A percentile compares a stretch with the other conserved stretches of the same genome.
Conservation (phyloP, 30 jellyfish, hydroid and myxozoan species). For the Chrysaora quinquecirrha region DNA sequence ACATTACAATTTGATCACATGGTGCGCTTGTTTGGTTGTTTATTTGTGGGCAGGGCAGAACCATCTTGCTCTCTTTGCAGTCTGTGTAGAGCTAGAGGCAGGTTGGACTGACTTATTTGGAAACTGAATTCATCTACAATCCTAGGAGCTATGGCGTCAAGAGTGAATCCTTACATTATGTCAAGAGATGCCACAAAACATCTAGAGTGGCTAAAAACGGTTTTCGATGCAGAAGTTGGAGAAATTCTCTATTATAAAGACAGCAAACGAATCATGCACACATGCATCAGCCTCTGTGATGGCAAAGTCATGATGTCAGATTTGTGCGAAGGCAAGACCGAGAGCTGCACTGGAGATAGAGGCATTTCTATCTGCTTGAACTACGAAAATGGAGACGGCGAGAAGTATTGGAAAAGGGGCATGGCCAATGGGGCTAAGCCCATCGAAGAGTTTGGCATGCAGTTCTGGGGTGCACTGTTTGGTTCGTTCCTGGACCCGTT, state of each 20-base stretch:
- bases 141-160: no score
- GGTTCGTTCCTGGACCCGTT: constrained; percentile 56
- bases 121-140: no score
- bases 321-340: constrained; percentile 38
- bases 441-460: constrained; percentile 29
- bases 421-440: constrained; percentile 38
- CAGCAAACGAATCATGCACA: constrained; percentile 43
- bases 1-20: no score
- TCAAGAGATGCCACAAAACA: constrained; percentile 44
- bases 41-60: no score
- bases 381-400: constrained; percentile 32
- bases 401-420: constrained; percentile 45
- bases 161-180: constrained; percentile 24
- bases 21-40: no score
- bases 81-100: no score
- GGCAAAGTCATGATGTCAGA: constrained; percentile 57
- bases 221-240: constrained; percentile 52
- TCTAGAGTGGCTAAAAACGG: constrained; percentile 43
- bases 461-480: constrained; percentile 58
- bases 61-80: no score
- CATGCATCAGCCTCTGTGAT: constrained; percentile 33
- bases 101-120: no score
- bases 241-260: constrained; percentile 37
- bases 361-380: constrained; percentile 31
- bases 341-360: constrained; percentile 26